A percentile compares a stretch with the other conserved stretches of the same genome.
These are phyloP conservation scores for Mixornis gularis DNA, from an alignment of 2,113 vertebrate species.

Conservation along the genomic window DNA sequence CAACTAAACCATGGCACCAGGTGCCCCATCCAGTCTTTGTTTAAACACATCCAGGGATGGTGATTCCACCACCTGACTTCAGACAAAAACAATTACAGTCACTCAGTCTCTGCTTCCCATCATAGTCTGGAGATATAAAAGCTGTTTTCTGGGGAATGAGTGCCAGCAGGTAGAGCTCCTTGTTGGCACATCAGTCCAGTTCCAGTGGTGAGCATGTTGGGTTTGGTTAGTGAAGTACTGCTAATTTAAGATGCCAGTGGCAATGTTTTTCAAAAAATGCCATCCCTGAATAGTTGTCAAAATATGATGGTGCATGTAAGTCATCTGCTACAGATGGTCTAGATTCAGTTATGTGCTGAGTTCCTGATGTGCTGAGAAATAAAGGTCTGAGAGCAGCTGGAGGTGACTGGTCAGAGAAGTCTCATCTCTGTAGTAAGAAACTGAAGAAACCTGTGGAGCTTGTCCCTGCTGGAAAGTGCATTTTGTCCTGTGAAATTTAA, in stretches of 20 bases:
- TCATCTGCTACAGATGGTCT: background rate
- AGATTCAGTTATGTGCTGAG: background rate
- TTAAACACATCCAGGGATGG: too few species aligned
- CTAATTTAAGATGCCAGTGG: background rate
- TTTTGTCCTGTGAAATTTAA: background rate
- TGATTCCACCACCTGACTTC: background rate
- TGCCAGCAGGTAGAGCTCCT: background rate
- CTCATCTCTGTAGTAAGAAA: background rate
- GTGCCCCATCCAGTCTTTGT: too few species aligned
- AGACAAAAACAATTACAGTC: background rate
- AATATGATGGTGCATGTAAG: background rate
- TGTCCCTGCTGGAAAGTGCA: background rate
- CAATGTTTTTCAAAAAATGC: background rate
- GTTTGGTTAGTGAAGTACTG: background rate
- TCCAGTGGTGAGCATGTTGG: background rate
- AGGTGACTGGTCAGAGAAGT: background rate
- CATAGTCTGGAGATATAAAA: background rate
- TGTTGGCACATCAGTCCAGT: background rate
- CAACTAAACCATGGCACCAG: too few species aligned
- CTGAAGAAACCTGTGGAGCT: background rate
- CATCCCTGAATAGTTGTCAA: background rate
- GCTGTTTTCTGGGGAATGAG: background rate
- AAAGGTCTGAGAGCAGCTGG: background rate
- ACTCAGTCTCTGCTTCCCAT: background rate
- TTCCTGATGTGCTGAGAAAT: background rate